A percentile compares a stretch with the other conserved stretches of the same genome.
phyloP scores from a whole-genome alignment of 1,140 invertebrate species.

The Temnothorax longispinosus region DNA sequence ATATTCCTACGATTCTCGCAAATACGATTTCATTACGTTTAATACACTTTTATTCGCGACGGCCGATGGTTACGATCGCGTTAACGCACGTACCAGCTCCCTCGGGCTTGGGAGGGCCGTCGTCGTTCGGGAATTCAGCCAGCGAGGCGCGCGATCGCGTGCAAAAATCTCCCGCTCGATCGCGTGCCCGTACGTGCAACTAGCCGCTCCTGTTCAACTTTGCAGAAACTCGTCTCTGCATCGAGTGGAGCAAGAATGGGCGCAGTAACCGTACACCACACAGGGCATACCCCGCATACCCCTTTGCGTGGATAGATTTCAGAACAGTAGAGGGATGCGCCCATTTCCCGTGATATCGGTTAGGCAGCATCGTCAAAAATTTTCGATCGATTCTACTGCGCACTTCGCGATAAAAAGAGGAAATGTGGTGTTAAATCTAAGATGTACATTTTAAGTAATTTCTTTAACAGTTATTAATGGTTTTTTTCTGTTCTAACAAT shows the following conservation, averaged over 20 bases:
- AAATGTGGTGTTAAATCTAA: neutral
- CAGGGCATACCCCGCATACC: constrained; percentile 14
- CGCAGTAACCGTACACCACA: constrained; percentile 35
- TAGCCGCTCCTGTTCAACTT: constrained; percentile 56
- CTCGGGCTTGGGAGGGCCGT: constrained; percentile 38
- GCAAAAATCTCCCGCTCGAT: constrained; percentile 69
- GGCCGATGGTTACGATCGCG: constrained; percentile 34
- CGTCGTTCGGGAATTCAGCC: constrained; percentile 43
- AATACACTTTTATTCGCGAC: constrained; percentile 46
- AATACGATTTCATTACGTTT: constrained; percentile 45
- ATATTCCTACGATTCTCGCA: neutral
- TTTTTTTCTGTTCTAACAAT: neutral
- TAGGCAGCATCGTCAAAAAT: constrained; percentile 36
- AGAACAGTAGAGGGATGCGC: constrained; percentile 41
- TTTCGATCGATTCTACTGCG: constrained; percentile 9
- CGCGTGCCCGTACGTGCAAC: constrained; percentile 33
- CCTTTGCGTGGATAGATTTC: constrained; percentile 55
- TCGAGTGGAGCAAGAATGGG: constrained; percentile 35
- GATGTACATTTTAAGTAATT: neutral
- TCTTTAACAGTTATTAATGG: neutral
- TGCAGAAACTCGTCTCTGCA: constrained; percentile 53
- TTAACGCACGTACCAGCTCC: constrained; percentile 39
- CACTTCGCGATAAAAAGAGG: neutral
- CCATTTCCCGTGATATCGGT: constrained; percentile 49
- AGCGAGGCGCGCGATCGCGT: constrained; percentile 48